Conservation (phyloP, 2,113 vertebrate species). For the Oreocharis arfaki region DNA sequence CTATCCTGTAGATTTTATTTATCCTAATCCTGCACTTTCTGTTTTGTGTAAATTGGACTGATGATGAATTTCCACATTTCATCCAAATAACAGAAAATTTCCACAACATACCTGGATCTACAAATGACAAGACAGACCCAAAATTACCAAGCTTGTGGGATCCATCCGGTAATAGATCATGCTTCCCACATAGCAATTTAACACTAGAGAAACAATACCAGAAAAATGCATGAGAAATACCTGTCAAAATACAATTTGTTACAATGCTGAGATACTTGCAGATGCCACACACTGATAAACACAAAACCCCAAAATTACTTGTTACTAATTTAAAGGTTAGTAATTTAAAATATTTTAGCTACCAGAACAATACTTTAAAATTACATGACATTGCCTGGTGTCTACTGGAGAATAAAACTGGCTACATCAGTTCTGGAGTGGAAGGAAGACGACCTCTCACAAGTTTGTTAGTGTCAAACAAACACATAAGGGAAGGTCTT, state of each 20-base stretch:
- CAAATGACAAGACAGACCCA: background rate
- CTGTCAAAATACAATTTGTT: background rate
- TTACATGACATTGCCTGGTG: background rate
- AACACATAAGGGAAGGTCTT: background rate
- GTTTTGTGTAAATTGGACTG: background rate
- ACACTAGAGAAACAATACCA: background rate
- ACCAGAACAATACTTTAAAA: background rate
- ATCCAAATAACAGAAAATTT: background rate
- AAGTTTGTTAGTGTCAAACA: background rate
- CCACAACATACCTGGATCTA: rapidly evolving
- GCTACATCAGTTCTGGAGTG: background rate
- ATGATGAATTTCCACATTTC: background rate
- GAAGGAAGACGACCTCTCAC: background rate
- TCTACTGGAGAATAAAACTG: background rate
- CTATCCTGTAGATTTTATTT: background rate
- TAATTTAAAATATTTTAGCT: background rate
- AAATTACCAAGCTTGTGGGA: background rate
- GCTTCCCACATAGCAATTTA: background rate
- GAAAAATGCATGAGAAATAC: background rate
- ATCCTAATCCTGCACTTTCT: background rate
- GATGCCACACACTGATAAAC: background rate
- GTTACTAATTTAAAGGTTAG: background rate
- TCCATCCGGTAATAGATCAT: background rate
- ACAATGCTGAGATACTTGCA: background rate
- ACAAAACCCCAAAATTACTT: background rate